Evolutionary conservation across 2,888 invertebrate genomes (phyloP), one percentile per base, ranked within the genome.

Genomic region (Leistus spinibarbis): DNA sequence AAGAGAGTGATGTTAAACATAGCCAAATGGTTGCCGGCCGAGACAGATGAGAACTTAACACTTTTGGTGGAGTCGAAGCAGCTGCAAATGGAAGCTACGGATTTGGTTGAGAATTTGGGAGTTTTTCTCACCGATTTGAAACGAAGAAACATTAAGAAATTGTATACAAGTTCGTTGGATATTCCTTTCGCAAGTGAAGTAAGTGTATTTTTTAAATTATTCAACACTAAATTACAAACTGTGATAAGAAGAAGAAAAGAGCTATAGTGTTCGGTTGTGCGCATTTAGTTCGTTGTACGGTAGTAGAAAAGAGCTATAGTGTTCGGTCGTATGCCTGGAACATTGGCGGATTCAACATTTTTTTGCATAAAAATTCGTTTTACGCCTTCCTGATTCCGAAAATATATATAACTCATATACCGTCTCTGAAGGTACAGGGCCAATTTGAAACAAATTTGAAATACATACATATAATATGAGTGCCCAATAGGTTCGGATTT

Each of bases 1-100:
- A 85, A 84, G 78, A 82, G 82, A 79, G 83, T 82, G 79, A 82
- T 82, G 63, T 83, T 84, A 79, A 85, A 84, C 71, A 81, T 86
- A 62, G 81, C 83, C 54, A 86, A 86, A 84, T 90, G 90, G 90
- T 85, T 90, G 20, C 89, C 89, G 77, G 84, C 87, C 67, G 89
- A 90, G 80, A 86, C 85, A 0, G 81, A 83, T 0, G 89, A 89
- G 0, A 87, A 88, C 77, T 86, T 86, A 74, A 86, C 85, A 53
- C 79, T 88, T 23, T 90, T 89, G 80, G 81, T 79, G 54, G 87
- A 88, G 77, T 89, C 89, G 79, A 86, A 85, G 71, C 87, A 88
- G 78, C 86, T 90, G 82, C 87, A 87, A 79, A 82, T 82, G 22
- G 87, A 85, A 83, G 86, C 85, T 83, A 86, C 79, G 40, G 79